Percentiles rank a stretch among this genome's conserved stretches.
phyloP scores from a whole-genome alignment of 2,113 vertebrate genomes.

The Nipponia nippon region DNA sequence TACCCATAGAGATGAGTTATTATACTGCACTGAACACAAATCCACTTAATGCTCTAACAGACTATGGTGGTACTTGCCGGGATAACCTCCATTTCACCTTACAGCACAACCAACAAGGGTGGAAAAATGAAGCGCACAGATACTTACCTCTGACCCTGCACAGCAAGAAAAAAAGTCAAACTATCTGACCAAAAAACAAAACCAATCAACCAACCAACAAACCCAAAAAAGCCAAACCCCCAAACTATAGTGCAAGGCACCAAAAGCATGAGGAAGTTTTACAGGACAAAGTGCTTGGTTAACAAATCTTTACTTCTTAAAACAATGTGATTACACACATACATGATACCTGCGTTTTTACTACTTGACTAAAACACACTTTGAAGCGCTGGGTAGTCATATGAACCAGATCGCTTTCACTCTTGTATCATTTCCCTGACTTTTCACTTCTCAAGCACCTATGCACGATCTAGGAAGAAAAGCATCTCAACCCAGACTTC shows the following conservation, averaged over 20 bases:
- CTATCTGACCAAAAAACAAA: not conserved
- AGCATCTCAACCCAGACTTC: not conserved
- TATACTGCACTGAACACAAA: not conserved
- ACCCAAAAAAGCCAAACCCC: no score
- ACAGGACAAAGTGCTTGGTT: not conserved
- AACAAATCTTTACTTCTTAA: not conserved
- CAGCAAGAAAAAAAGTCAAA: not conserved
- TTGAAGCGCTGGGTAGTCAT: not conserved
- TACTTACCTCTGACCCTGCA: not conserved
- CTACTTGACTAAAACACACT: not conserved
- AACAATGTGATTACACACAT: no score
- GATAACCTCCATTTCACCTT: not conserved
- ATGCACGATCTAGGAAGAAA: not conserved
- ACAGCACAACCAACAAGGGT: not conserved
- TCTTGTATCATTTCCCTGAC: not conserved
- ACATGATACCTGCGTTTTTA: not conserved
- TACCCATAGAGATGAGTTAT: not conserved
- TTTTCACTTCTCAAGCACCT: not conserved
- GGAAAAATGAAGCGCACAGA: not conserved
- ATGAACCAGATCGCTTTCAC: not conserved
- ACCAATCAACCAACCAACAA: not conserved
- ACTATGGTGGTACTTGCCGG: fast-evolving
- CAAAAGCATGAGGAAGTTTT: not conserved
- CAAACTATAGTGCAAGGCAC: not conserved
- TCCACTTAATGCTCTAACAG: not conserved